Percentiles rank a stretch among this genome's conserved stretches.
Evolutionary conservation across 2,113 vertebrate species (phyloP).

Genomic region (Lophotis ruficrista): DNA sequence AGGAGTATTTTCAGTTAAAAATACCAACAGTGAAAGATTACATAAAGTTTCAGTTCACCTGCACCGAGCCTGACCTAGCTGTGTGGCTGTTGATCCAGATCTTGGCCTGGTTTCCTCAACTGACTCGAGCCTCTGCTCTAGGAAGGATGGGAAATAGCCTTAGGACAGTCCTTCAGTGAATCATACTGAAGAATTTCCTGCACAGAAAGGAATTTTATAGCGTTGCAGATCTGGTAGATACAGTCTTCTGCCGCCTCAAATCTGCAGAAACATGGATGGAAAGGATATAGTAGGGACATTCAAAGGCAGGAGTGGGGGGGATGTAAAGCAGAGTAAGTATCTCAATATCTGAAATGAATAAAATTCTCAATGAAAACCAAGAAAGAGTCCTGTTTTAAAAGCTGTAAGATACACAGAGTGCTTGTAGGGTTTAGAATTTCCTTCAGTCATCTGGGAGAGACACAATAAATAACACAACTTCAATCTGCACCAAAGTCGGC

Average conservation of each 20-base stretch:
- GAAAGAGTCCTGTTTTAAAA: background rate
- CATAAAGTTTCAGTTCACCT: background rate
- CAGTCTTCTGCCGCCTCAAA: background rate
- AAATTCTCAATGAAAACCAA: background rate
- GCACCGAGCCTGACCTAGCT: background rate
- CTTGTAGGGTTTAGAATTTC: background rate
- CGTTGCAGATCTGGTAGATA: background rate
- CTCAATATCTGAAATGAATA: background rate
- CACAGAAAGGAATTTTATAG: background rate
- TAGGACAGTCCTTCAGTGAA: background rate
- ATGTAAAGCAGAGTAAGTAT: background rate
- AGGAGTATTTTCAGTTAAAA: background rate
- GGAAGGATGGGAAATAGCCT: background rate
- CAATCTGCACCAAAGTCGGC: background rate
- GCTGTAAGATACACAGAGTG: background rate
- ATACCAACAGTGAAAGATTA: background rate
- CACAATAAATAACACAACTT: background rate
- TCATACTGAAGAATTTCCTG: background rate
- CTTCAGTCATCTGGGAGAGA: background rate
- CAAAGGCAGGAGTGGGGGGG: rapidly evolving
- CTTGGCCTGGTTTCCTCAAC: background rate
- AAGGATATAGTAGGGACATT: background rate
- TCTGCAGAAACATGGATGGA: background rate
- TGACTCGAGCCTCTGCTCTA: rapidly evolving
- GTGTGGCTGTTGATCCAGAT: background rate